Percentiles rank a stretch among this genome's conserved stretches.
These are phyloP conservation scores for Xestia rhomboidea DNA, from an alignment of 2,888 invertebrate species.

Conservation along the genomic window DNA sequence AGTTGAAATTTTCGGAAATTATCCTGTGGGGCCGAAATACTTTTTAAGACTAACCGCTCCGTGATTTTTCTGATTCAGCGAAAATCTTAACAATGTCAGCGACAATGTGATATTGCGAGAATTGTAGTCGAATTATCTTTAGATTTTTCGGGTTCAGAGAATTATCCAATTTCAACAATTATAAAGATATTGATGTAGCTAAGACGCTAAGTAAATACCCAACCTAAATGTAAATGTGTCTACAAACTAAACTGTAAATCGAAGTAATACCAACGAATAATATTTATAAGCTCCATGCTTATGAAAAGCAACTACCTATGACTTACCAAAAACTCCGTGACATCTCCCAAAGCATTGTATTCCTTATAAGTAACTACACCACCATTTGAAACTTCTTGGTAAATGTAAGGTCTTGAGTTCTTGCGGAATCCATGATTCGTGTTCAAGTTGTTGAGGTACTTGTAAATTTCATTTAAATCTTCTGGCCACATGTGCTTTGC, in stretches of 20 bases:
- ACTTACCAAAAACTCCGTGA: conserved; percentile 93
- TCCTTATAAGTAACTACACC: conserved; percentile 85
- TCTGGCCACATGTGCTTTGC: conserved; percentile 94
- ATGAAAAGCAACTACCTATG: neutral
- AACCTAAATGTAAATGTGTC: too few species aligned
- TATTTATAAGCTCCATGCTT: too few species aligned
- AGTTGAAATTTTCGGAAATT: conserved; percentile 16
- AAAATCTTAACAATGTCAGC: neutral
- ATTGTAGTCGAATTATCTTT: too few species aligned
- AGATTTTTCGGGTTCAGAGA: too few species aligned
- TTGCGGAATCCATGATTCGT: conserved; percentile 91
- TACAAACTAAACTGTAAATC: too few species aligned
- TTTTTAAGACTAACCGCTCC: conserved; percentile 13
- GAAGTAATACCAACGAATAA: too few species aligned
- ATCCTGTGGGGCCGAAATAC: conserved; percentile 1
- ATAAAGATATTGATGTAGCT: too few species aligned
- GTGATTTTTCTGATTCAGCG: conserved; percentile 20
- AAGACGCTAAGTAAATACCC: too few species aligned
- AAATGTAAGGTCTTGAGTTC: conserved; percentile 92
- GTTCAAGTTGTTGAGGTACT: conserved; percentile 90
- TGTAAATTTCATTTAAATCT: conserved; percentile 93
- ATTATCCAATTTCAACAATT: too few species aligned
- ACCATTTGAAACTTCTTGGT: conserved; percentile 93
- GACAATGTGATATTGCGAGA: neutral
- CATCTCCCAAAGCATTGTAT: conserved; percentile 89